Evolutionary conservation across 2,888 invertebrate genomes (phyloP), one percentile per base, ranked within the genome.

Genomic region (Embidobia sp.): DNA sequence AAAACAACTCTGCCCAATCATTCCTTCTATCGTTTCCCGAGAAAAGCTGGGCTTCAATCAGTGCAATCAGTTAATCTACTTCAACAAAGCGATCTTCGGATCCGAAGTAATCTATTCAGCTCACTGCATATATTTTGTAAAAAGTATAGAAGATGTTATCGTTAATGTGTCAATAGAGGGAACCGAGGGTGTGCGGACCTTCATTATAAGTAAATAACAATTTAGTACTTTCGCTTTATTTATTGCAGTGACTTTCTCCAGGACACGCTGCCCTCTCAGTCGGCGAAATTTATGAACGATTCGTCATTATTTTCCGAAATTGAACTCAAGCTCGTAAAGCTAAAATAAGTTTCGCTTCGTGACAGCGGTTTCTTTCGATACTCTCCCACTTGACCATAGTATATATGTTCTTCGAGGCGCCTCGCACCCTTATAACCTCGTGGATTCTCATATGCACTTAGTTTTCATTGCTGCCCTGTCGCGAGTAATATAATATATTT

Each of bases 401-500:
- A 77, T 77, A 79, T 77, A 70, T 44, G 70, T 64, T 53, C 57
- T 59, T 49, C 67, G 67, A 76, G 74, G 77, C 70, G 67, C 70
- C 66, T 77, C 67, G 74, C 77, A 67, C 81, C 78, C 78, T 81
- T 81, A 79, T 79, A 79, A 87, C 85, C 85, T 85, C 86, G 85
- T 89, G 87, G 86, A 87, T 87, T 88, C 88, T 88, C 87, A 89
- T 88, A 88, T 87, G 87, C 88, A 88, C 87, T 88, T 88, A 89
- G 85, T 89, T 89, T 89, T 89, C 89, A 88, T 89, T 89, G 88
- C 87, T 81, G 85, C 78, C 83, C 85, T 84, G 83, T 85, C 84
- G 83, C 82, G 77, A 81, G 85, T 87, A 87, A 88, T 87, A 88
- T 88, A 88, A 88, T 88, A 88, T 86, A 86, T 87, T 87, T 88